Conservation (phyloP, 2,888 invertebrate genomes). For the Saturnia japonica region DNA sequence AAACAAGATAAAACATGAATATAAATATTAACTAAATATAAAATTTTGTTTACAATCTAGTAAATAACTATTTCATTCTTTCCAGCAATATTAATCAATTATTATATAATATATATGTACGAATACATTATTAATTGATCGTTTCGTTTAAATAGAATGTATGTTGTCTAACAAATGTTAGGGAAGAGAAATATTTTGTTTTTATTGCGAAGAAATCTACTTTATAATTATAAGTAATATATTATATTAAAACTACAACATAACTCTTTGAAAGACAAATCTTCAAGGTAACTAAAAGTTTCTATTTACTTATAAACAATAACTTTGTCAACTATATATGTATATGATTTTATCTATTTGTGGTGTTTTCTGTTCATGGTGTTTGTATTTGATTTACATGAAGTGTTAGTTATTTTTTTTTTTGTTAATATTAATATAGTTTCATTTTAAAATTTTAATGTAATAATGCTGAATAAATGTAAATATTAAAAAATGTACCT, state of each 20-base stretch:
- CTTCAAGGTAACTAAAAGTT: not conserved
- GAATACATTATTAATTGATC: too few relatives aligned
- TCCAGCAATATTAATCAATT: too few relatives aligned
- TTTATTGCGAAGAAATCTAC: not conserved
- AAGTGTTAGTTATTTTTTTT: not conserved
- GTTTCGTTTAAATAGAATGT: too few relatives aligned
- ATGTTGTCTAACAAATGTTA: too few relatives aligned
- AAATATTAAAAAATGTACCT: slow-evolving; percentile 13
- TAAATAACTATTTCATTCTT: too few relatives aligned
- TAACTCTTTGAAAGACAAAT: not conserved
- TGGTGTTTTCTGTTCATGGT: not conserved
- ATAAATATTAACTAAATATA: too few relatives aligned
- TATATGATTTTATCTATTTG: not conserved
- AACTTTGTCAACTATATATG: too few relatives aligned
- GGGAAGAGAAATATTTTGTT: not conserved
- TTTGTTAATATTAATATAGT: not conserved
- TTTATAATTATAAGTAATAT: not conserved
- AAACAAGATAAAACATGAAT: too few relatives aligned
- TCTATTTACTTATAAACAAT: not conserved
- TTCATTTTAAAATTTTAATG: not conserved
- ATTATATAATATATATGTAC: too few relatives aligned
- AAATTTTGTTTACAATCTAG: too few relatives aligned
- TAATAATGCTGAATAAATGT: slow-evolving; percentile 4
- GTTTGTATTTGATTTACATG: not conserved
- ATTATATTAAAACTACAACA: not conserved